phyloP scores from a whole-genome alignment of 2,888 invertebrate genomes.

The Tipula confusa region DNA sequence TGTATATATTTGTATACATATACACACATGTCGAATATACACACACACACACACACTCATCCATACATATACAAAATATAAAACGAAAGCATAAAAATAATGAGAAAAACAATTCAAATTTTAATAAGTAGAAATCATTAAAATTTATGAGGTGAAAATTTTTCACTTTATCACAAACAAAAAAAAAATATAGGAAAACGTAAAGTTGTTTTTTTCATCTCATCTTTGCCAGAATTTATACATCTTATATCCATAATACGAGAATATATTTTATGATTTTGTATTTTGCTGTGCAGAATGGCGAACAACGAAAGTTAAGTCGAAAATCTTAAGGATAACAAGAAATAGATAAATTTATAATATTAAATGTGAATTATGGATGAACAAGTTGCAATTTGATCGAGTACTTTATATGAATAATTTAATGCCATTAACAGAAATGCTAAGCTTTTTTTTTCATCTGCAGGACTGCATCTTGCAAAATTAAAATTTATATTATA shows the following conservation, averaged over 20 bases:
- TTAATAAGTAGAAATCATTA: slow-evolving; percentile 25
- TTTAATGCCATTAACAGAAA: too few species aligned
- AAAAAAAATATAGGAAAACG: background rate
- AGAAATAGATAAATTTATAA: background rate
- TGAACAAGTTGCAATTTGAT: background rate
- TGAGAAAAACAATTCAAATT: slow-evolving; percentile 20
- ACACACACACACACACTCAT: background rate
- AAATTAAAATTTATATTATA: too few species aligned
- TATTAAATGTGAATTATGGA: background rate
- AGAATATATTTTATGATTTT: background rate
- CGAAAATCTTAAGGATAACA: background rate
- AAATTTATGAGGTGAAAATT: slow-evolving; percentile 25
- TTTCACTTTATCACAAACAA: slow-evolving; percentile 21
- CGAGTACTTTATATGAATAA: background rate
- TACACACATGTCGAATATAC: background rate
- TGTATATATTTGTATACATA: background rate
- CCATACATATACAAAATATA: background rate
- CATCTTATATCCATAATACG: background rate
- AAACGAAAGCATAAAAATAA: slow-evolving; percentile 4
- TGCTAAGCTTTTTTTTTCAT: too few species aligned
- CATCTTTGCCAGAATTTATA: background rate
- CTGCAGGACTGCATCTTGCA: too few species aligned
- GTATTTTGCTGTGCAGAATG: background rate
- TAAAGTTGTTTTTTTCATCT: background rate
- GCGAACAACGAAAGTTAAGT: background rate